Base-by-base conservation (phyloP, 35 echinoderm and acorn worm genomes). In the Apostichopus parvimensis region DNA sequence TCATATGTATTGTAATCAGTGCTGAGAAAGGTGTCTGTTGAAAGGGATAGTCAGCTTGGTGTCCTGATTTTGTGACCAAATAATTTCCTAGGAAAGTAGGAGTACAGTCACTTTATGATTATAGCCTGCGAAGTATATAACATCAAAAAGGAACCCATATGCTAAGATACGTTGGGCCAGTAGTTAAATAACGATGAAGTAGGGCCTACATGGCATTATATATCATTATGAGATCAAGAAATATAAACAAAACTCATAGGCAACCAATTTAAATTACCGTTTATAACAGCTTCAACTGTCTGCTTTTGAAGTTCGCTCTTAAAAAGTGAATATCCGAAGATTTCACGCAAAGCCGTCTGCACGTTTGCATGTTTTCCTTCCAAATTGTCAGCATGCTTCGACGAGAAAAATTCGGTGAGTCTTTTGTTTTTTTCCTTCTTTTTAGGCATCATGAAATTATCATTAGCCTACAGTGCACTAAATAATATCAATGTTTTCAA, bases 221-320 rank as follows among this genome's bases (percentile, higher is more conserved):
- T 45, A 45, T 45, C 34, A 45, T 4, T 45, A 45, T 45, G 3
- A 45, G 34, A 45, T 45, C 3, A 45, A 45, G 34, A 45, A 45
- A 45, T 45, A 45, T 45, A 2, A 54, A 52, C 26, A 28, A 82
- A 82, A 82, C 14, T 54, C 8, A 54, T 57, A 45, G 34, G 34
- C 34, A 45, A 45, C 34, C 34, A 82, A 82, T 57, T 22, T 54
- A 9, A 90, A 60, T n/a, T 91, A 92, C 90, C 90, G 61, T 80
- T 70, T 5, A 60, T 52, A 52, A 92, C 78, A 17, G 77, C 53
- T 83, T 92, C 90, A 56, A 92, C 90, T 24, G 90, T 78, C 25
- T 28, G 56, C 34, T 80, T 79, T 66, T 92, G 90, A 57, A 92
- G 66, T 24, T 79, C 52, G 56, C 90, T 92, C 60, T 80, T 79